Evolutionary conservation across 2,888 invertebrate genomes (phyloP).

Genomic region (Salticus scenicus): DNA sequence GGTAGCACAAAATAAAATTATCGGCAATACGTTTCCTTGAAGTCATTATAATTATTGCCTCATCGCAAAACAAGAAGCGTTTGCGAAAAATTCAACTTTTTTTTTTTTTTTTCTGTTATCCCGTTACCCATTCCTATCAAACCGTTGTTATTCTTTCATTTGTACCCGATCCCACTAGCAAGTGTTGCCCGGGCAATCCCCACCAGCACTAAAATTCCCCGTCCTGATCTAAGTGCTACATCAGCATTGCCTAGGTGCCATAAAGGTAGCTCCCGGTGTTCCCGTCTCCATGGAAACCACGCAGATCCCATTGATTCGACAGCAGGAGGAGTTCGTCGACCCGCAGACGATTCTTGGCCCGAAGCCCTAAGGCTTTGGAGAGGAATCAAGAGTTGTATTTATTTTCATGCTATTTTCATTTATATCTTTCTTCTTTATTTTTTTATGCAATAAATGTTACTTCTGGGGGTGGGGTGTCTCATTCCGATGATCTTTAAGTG

Average conservation of each 20-base stretch:
- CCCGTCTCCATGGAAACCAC: conserved; percentile 54
- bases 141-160: conserved; percentile 5
- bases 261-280: conserved; percentile 69
- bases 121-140: not conserved
- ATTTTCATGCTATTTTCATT: conserved; percentile 17
- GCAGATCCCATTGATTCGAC: conserved; percentile 59
- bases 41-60: too few relatives aligned
- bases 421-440: not conserved
- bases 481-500: not conserved
- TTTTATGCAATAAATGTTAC: not conserved
- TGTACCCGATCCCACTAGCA: not conserved
- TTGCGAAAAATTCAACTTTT: not conserved
- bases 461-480: not conserved
- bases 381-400: conserved; percentile 9
- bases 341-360: conserved; percentile 57
- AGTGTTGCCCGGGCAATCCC: conserved; percentile 36
- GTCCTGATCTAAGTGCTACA: conserved; percentile 61
- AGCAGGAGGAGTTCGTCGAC: conserved; percentile 28
- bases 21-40: too few relatives aligned
- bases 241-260: conserved; percentile 63
- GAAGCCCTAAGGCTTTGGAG: conserved; percentile 26
- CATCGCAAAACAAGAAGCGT: too few relatives aligned
- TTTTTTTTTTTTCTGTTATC: not conserved
- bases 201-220: conserved; percentile 66
- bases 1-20: too few relatives aligned